These are phyloP conservation scores for Bombus superbus DNA, from an alignment of 1,140 invertebrate species.

Conservation along the genomic window DNA sequence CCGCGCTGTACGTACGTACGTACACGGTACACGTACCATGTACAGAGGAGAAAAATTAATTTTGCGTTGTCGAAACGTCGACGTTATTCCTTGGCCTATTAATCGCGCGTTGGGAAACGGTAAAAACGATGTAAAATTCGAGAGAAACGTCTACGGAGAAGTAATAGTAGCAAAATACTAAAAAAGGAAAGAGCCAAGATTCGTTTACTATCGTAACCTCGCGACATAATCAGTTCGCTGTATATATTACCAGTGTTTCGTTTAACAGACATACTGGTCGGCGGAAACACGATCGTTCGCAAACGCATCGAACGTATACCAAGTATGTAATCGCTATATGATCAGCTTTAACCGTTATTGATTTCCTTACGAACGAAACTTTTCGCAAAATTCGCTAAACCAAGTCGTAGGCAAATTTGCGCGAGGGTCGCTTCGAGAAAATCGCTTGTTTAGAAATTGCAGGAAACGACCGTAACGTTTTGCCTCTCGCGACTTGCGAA, in stretches of 20 bases:
- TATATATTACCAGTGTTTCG: too few relatives aligned
- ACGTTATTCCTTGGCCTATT: neutral
- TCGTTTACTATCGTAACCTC: neutral
- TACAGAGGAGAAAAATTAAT: neutral
- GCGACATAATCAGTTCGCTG: neutral
- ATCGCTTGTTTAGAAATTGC: neutral
- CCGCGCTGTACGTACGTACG: too few relatives aligned
- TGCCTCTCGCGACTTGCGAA: too few relatives aligned
- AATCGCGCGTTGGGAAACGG: too few relatives aligned
- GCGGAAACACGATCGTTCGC: too few relatives aligned
- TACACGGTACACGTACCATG: too few relatives aligned
- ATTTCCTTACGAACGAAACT: neutral
- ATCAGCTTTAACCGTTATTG: slow-evolving; percentile 13
- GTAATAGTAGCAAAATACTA: too few relatives aligned
- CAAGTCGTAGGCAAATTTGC: neutral
- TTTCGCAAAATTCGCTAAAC: neutral
- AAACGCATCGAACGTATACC: neutral
- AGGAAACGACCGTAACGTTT: neutral
- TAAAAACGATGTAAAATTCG: too few relatives aligned
- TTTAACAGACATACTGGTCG: neutral
- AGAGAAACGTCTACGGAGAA: too few relatives aligned
- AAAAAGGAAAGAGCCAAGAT: neutral
- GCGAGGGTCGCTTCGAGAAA: neutral
- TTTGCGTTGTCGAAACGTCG: neutral
- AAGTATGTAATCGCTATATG: neutral